These are phyloP conservation scores for Rhimphoctona megacephalus DNA, from an alignment of 2,888 invertebrate genomes.

Conservation along the genomic window DNA sequence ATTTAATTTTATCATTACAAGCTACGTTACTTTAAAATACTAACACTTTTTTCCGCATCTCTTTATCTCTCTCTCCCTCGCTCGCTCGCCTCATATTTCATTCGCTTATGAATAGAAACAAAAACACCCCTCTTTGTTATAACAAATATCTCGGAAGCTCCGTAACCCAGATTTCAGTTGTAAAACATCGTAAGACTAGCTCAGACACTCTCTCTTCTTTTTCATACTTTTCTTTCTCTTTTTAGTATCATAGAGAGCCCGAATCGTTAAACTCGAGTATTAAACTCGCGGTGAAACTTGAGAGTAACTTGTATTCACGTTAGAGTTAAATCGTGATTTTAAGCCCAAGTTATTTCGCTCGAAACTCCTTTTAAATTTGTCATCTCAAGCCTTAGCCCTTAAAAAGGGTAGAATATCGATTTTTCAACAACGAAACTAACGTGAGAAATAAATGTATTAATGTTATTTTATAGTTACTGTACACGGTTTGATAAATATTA, in stretches of 20 bases:
- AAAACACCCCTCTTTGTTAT: conserved; percentile 20
- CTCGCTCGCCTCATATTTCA: conserved; percentile 7
- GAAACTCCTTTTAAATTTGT: neutral
- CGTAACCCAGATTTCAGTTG: conserved; percentile 44
- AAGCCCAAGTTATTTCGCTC: neutral
- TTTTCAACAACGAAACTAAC: conserved; percentile 32
- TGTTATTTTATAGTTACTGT: neutral
- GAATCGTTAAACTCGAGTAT: neutral
- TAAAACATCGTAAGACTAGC: conserved; percentile 66
- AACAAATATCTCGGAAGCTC: conserved; percentile 49
- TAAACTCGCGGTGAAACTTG: neutral
- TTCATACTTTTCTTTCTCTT: conserved; percentile 27
- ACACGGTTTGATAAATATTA: conserved; percentile 18
- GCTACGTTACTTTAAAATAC: conserved; percentile 66
- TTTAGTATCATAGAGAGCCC: conserved; percentile 15
- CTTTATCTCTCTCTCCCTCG: conserved; percentile 14
- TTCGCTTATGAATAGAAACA: conserved; percentile 8
- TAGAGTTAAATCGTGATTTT: neutral
- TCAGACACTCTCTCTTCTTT: conserved; percentile 51
- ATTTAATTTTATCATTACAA: conserved; percentile 56
- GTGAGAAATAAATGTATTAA: conserved; percentile 11
- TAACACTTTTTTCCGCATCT: conserved; percentile 52
- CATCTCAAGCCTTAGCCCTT: neutral
- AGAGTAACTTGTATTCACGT: neutral
- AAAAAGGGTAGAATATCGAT: neutral